Evolutionary conservation across 2,113 vertebrate genomes (phyloP), one percentile per base, ranked within the genome.

Genomic region (Lamprologus callipterus): DNA sequence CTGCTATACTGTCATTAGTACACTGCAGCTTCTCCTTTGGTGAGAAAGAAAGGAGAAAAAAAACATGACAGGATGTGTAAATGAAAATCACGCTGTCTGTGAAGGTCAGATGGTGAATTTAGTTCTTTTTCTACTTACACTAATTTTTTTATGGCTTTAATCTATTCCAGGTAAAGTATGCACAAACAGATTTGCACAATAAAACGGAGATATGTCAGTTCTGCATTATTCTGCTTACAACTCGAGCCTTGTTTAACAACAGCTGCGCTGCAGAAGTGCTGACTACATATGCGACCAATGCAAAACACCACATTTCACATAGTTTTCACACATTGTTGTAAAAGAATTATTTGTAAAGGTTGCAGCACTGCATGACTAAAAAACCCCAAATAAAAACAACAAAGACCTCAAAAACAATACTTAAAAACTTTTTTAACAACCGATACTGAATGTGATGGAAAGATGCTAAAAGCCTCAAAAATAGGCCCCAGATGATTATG

Each of bases 1-100:
- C 87, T 81, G 80, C 88, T 73, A 57, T 83, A 49, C 85, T 90
- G 91, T 93, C 89, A 91, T 57, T 78, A 75, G 70, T 63, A 88
- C 82, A 89, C 86, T 47, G 80, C 63, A 37, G 55, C 68, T 37
- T 80, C 75, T 87, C 54, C 33, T 85, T 82, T 49, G 28, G 75
- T 68, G 45, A 82, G 58, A 68, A 78, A 80, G 26, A 70, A 70
- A 65, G 47, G 57, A 37, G 65, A 84, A 17, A 73, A 75, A 65
- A 84, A 86, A 78, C 31, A 88, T 55, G 85, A 86, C 70, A 85
- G 49, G 26, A 37, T 81, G 70, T 68, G 14, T 84, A 81, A 87
- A 88, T 79, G 81, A 84, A 85, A 90, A 81, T 84, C 40, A 60
- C 6, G 5, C 54, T 51, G 83, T 85, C 63, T 57, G 42, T 73